Evolutionary conservation across 2,797 vertebrate species (phyloP), one percentile per base, ranked within the genome.

Genomic region (Microctenopoma stevenorrisi): DNA sequence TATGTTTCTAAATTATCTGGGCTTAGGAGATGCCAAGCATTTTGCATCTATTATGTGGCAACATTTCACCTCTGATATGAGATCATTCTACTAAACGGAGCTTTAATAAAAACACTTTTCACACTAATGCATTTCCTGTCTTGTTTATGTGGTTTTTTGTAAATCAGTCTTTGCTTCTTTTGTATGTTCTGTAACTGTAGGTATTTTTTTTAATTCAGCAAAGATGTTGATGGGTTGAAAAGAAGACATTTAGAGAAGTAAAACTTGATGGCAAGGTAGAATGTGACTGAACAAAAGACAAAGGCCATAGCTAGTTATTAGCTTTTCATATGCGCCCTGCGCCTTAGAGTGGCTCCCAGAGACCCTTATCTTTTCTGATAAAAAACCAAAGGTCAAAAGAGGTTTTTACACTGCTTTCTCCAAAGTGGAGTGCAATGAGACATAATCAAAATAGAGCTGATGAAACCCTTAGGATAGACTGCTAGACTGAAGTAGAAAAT

Each of bases 381-480:
- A 49, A 71, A 53, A 63, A 1, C n/a, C 25, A 75, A 60, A 77
- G 68, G 71, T 78, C 64, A 74, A 50, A 52, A 10, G 22, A 64
- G 57, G 46, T 57, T 50, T 16, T 59, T 67, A 44, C 14, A 52
- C 7, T 55, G 33, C 3, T 1, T 38, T 57, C 1, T n/a, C 67
- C 58, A 81, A 37, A 63, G 35, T 49, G 25, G 30, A 72, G 42
- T 9, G 15, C 25, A 51, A 3, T 40, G 25, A 67, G 18, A 68
- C 40, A 33, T 49, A 50, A 66, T 64, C 37, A 80, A 70, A 68
- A 37, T 15, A 44, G 18, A 76, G 52, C 52, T 63, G 46, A 79
- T 58, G 47, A 53, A 72, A 74, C 47, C 47, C 15, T 18, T 3
- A 33, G 18, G 35, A 61, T 54, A 73, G 57, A 54, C 48, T 15